phyloP scores from a whole-genome alignment of 2,888 invertebrate species.

The Thyatira batis region DNA sequence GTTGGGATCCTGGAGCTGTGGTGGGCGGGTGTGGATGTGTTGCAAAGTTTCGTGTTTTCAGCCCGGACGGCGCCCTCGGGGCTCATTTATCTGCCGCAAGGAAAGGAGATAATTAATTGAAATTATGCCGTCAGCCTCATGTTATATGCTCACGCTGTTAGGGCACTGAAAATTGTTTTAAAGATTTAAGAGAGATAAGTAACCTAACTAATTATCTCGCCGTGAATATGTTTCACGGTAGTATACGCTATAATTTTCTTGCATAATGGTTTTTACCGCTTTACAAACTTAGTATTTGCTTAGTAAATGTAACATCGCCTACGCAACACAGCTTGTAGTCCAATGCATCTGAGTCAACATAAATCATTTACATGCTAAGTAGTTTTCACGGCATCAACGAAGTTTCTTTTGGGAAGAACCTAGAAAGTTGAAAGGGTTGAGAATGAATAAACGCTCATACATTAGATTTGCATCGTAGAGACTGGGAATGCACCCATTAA shows the following conservation, averaged over 20 bases:
- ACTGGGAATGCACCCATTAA: conserved; percentile 51
- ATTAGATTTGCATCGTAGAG: conserved; percentile 42
- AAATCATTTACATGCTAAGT: neutral
- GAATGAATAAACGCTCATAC: conserved; percentile 31
- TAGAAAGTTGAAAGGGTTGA: conserved; percentile 15
- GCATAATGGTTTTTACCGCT: neutral
- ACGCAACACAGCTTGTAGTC: neutral
- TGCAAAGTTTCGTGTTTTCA: conserved; percentile 68
- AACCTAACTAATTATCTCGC: neutral
- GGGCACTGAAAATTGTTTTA: conserved; percentile 22
- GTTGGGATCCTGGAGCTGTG: conserved; percentile 45
- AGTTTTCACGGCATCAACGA: neutral
- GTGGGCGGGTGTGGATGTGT: conserved; percentile 54
- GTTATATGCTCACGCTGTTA: conserved; percentile 41
- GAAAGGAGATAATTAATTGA: conserved; percentile 72
- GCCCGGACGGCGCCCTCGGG: conserved; percentile 56
- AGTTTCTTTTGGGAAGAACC: neutral
- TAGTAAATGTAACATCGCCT: neutral
- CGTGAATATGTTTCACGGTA: neutral
- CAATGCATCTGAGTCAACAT: neutral
- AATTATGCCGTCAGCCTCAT: conserved; percentile 60
- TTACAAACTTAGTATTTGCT: neutral
- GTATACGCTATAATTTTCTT: neutral
- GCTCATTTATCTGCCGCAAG: conserved; percentile 66
- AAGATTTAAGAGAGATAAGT: conserved; percentile 4